Percentiles rank a stretch among this genome's conserved stretches.
Conservation (phyloP, 2,888 invertebrate genomes). For the Campopleginae sp. region DNA sequence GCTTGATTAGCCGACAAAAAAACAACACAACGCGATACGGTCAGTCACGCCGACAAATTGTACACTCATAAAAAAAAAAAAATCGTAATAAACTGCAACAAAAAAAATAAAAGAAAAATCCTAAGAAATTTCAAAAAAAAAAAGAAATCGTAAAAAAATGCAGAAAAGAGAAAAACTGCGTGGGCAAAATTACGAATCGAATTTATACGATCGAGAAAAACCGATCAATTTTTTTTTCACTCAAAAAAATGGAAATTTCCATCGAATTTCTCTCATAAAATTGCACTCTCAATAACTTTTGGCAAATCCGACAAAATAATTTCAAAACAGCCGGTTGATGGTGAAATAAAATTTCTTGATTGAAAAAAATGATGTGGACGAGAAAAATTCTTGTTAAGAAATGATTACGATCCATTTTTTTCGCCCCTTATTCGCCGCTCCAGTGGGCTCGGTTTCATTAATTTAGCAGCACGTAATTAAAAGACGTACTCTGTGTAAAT, state of each 20-base stretch:
- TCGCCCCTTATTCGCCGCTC: background rate
- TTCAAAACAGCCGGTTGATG: background rate
- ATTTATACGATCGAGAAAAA: background rate
- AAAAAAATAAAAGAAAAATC: too few species aligned
- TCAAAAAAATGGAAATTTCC: background rate
- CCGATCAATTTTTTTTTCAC: background rate
- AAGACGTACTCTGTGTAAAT: constrained; percentile 30
- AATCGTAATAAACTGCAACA: background rate
- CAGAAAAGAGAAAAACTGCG: constrained; percentile 43
- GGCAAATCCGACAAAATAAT: background rate
- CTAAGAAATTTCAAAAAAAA: too few species aligned
- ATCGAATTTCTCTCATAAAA: background rate
- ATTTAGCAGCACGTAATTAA: constrained; percentile 32
- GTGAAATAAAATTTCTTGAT: background rate
- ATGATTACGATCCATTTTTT: background rate
- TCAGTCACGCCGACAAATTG: constrained; percentile 58
- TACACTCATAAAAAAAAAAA: background rate
- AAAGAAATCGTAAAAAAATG: too few species aligned
- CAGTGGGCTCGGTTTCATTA: constrained; percentile 27
- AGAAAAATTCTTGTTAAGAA: background rate
- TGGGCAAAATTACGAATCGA: constrained; percentile 22
- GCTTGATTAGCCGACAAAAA: constrained; percentile 40
- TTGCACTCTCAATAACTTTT: background rate
- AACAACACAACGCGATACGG: constrained; percentile 41
- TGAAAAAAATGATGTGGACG: background rate